Evolutionary conservation across 2,113 vertebrate species (phyloP).

Genomic region (Clupea harengus): DNA sequence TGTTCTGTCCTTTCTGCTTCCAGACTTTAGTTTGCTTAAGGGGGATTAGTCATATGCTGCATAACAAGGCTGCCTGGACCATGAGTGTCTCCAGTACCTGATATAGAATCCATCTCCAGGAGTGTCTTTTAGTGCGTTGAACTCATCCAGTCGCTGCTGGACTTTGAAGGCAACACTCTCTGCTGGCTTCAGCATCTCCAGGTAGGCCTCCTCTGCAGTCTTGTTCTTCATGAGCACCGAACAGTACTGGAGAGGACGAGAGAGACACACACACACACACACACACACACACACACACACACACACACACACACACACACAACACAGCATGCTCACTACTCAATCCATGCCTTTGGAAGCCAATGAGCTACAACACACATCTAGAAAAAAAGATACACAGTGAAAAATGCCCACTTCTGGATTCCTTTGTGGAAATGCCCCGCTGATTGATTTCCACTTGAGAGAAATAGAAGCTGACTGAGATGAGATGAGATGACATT

Average conservation of each 20-base stretch:
- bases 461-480: background rate
- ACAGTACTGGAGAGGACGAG: slow-evolving; percentile 75
- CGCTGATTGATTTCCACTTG: slow-evolving; percentile 29
- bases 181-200: slow-evolving; percentile 94
- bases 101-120: slow-evolving; percentile 96
- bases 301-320: no score
- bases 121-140: slow-evolving; percentile 82
- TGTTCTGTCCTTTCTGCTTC: background rate
- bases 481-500: slow-evolving; percentile 28
- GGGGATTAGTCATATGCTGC: background rate
- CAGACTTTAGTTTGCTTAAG: background rate
- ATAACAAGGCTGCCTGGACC: background rate
- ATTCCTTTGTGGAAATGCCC: background rate
- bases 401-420: background rate
- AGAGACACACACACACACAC: background rate
- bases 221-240: slow-evolving; percentile 84
- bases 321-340: background rate
- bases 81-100: slow-evolving; percentile 70
- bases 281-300: no score
- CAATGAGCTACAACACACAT: background rate
- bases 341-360: background rate
- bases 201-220: slow-evolving; percentile 93
- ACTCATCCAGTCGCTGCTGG: slow-evolving; percentile 88
- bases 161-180: slow-evolving; percentile 86
- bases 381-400: background rate